Evolutionary conservation across 2,113 vertebrate genomes (phyloP), one percentile per base, ranked within the genome.

Genomic region (Coptodon bakossiorum): DNA sequence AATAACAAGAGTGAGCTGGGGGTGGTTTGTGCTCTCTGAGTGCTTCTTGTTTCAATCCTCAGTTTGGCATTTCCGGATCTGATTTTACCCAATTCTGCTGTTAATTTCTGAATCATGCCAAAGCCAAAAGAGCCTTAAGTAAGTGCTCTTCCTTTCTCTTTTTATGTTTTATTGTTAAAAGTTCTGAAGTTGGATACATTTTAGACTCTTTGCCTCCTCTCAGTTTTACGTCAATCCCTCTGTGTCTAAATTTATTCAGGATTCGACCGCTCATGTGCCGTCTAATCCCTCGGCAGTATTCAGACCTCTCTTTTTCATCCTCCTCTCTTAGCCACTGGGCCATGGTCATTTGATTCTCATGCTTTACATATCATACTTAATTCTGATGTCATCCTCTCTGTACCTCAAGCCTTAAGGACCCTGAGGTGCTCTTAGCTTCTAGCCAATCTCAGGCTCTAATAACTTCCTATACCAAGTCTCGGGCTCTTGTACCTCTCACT

Each of bases 231-330:
- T 48, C 40, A 27, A 7, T 73, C 40, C 38, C 66, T 71, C 12
- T 16, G 0, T 45, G 22, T 45, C 68, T 73, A 29, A 76, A 31
- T 76, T 7, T 76, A 76, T 48, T 73, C 68, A 17, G 22, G 0
- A 73, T 17, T 17, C 0, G 0, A 45, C 14, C 3, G 0, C 68
- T 27, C 22, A 2, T 27, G 5, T 45, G 22, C 38, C 1, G 1
- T 45, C 22, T 27, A 73, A 73, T 45, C 3, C 40, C 40, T 73
- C 22, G 1, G 40, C 43, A 76, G 10, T 0, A 76, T 29, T 76
- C 43, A 48, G 43, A 45, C 8, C 68, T 73, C 8, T 73, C 68
- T 27, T 45, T 48, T 76, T 76, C 43, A 76, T 12, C 71, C 71
- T 50, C 1, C 71, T 76, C 16, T 19, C 71, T 19, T 12, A 76